A percentile compares a stretch with the other conserved stretches of the same genome.
Evolutionary conservation across 2,888 invertebrate genomes (phyloP).

Genomic region (Acrobasis repandana): DNA sequence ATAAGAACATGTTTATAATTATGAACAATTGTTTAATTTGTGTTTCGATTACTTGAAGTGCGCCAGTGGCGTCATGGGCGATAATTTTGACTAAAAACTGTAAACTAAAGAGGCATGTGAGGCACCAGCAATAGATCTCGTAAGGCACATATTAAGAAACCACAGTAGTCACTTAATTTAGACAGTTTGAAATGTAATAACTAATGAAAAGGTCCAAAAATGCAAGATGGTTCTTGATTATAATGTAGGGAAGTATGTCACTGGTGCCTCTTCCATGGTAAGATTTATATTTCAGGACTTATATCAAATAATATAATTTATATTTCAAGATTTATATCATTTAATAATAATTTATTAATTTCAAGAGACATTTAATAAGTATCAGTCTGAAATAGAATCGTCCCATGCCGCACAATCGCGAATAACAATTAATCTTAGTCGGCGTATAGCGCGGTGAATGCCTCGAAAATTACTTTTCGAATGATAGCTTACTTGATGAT

Average conservation of each 20-base stretch:
- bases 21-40: neutral
- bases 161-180: neutral
- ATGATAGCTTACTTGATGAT: slow-evolving; percentile 9
- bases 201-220: neutral
- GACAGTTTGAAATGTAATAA: neutral
- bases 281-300: neutral
- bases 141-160: neutral
- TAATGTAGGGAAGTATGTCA: neutral
- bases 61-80: slow-evolving; percentile 1
- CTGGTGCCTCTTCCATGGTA: neutral
- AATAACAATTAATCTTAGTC: neutral
- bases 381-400: neutral
- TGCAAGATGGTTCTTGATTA: neutral
- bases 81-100: neutral
- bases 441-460: slow-evolving; percentile 21
- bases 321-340: neutral
- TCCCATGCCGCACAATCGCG: neutral
- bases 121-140: neutral
- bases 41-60: neutral
- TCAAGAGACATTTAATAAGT: neutral
- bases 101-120: neutral
- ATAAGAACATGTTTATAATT: neutral
- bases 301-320: neutral
- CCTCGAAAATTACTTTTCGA: slow-evolving; percentile 18
- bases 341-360: too few relatives aligned